Conservation (phyloP, 2,113 vertebrate species). For the Burhinus oedicnemus region DNA sequence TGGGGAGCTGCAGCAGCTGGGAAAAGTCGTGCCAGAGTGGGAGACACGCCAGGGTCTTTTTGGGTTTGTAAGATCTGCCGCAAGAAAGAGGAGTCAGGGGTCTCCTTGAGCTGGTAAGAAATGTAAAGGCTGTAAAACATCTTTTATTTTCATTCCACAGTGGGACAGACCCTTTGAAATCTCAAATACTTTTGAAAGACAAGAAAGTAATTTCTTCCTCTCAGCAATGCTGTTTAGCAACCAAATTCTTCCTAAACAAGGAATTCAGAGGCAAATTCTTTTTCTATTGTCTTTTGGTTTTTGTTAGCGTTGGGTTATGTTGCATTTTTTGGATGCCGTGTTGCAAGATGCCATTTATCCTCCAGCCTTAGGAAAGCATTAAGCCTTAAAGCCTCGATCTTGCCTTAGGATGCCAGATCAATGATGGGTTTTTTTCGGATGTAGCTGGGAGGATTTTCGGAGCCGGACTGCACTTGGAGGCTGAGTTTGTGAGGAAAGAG, state of each 20-base stretch:
- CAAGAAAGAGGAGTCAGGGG: not conserved
- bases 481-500: not conserved
- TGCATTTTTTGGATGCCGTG: constrained; percentile 9
- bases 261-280: constrained; percentile 22
- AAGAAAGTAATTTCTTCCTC: not conserved
- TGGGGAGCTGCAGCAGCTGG: not conserved
- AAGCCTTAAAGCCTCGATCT: not conserved
- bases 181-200: not conserved
- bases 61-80: not conserved
- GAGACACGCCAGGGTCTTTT: not conserved
- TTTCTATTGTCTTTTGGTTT: not conserved
- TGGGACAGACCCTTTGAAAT: not conserved
- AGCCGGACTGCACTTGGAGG: not conserved
- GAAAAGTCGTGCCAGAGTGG: not conserved
- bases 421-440: not conserved
- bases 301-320: not conserved
- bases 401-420: not conserved
- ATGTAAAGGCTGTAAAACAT: not conserved
- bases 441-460: not conserved
- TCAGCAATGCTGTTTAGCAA: constrained; percentile 18
- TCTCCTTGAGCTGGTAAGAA: not conserved
- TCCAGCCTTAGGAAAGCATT: not conserved
- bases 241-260: not conserved
- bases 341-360: constrained; percentile 29
- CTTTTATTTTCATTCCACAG: not conserved